Evolutionary conservation across 1,140 invertebrate genomes (phyloP), one percentile per base, ranked within the genome.

Genomic region (Lamellibrachia luymesi): DNA sequence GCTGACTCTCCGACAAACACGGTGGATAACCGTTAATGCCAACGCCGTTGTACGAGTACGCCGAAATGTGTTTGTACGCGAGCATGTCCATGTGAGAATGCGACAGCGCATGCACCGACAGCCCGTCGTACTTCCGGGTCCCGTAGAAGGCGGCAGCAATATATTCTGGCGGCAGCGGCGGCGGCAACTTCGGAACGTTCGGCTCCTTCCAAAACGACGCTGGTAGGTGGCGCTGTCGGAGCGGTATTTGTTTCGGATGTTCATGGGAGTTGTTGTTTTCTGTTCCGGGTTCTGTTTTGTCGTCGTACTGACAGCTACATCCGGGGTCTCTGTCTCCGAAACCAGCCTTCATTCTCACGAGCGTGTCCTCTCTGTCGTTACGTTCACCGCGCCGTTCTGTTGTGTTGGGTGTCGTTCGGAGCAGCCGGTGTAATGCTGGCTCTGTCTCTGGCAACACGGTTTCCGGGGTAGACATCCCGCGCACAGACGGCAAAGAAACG

Each of bases 191-290:
- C 51, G 91, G 91, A 50, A 50, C 51, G 51, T 91, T 91, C 49
- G 91, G 91, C 51, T 91, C 91, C 91, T 91, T 91, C 49, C 49
- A 91, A 51, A 91, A 91, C 22, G 91, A 91, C 13, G 91, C 91
- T 4, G 91, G 91, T 10, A 91, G 91, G 51, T 50, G 51, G 49
- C 91, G 91, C 51, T 91, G 91, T 91, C 91, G 49, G 49, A 91
- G 91, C 10, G 91, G 91, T 50, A 91, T 80, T 80, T 80, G 64
- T 22, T 22, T 80, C 64, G 64, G 7, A 17, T 80, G 64, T 22
- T 80, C 64, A 4, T 10, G 64, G 64, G 64, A 80, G 13, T 80
- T 56, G 52, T 56, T 80, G 6, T 80, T 17, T 80, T 80, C 64
- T 17, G 64, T 80, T 80, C 17, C 64, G 2, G 64, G 6, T 80